Conservation (phyloP, 1,140 invertebrate genomes). For the Apis laboriosa region DNA sequence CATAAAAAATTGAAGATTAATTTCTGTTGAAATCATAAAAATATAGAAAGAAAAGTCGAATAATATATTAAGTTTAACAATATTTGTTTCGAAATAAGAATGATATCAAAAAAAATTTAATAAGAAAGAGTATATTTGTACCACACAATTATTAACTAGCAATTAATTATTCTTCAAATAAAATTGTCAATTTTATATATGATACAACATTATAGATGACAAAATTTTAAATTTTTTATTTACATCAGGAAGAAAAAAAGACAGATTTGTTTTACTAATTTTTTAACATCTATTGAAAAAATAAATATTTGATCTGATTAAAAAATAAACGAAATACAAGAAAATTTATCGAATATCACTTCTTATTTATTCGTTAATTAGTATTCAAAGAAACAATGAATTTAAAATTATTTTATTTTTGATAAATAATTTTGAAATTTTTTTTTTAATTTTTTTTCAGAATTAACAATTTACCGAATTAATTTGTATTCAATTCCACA, state of each 20-base stretch:
- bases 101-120: not conserved
- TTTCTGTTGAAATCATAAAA: not conserved
- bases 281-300: not conserved
- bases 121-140: not conserved
- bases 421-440: not conserved
- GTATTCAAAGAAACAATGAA: not conserved
- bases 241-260: not conserved
- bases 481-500: too few relatives aligned
- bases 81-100: not conserved
- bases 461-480: not conserved
- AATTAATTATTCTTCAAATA: not conserved
- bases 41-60: not conserved
- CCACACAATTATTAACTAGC: not conserved
- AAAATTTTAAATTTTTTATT: not conserved
- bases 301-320: not conserved
- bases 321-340: not conserved
- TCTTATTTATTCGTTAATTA: not conserved
- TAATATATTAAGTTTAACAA: not conserved
- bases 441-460: not conserved
- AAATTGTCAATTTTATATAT: not conserved
- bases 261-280: not conserved
- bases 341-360: not conserved
- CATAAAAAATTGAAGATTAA: not conserved
- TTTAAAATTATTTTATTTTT: not conserved
- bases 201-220: too few relatives aligned